These are phyloP conservation scores for Melinopterus prodromus DNA, from an alignment of 2,888 invertebrate species.

Conservation along the genomic window DNA sequence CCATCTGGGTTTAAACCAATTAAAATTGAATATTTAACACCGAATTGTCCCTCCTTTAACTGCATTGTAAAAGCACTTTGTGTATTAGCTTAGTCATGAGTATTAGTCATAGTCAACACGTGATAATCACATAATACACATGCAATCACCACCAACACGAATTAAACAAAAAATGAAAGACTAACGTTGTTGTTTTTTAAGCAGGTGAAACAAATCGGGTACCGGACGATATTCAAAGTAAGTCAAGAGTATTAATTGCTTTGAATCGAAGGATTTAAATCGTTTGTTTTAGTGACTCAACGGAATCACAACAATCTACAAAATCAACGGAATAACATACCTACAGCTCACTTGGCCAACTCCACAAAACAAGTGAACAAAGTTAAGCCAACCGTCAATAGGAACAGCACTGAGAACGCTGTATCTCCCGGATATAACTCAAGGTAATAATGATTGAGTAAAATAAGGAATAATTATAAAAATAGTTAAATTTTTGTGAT, in stretches of 20 bases:
- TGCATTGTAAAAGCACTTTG: constrained; percentile 4
- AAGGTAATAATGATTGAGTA: constrained; percentile 55
- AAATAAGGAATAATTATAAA: background rate
- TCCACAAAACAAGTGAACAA: constrained; percentile 88
- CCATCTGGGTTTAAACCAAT: background rate
- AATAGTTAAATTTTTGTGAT: constrained; percentile 1
- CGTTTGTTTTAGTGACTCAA: constrained; percentile 71
- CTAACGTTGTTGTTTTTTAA: constrained; percentile 51
- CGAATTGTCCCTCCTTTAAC: background rate
- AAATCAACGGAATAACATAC: constrained; percentile 72
- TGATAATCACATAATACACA: constrained; percentile 12
- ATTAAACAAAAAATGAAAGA: background rate
- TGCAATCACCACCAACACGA: background rate
- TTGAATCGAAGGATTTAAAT: background rate
- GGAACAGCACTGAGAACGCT: constrained; percentile 78
- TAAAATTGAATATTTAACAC: background rate
- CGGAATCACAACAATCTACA: constrained; percentile 72
- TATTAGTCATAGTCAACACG: background rate
- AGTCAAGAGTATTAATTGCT: constrained; percentile 60
- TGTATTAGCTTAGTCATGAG: background rate
- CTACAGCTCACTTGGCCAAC: constrained; percentile 75
- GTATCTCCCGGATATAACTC: constrained; percentile 74
- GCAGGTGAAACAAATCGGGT: constrained; percentile 79
- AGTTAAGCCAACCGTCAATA: constrained; percentile 87
- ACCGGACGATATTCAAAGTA: constrained; percentile 79